Base-by-base conservation (phyloP, 2,888 invertebrate genomes). In the Cyclophora punctaria region DNA sequence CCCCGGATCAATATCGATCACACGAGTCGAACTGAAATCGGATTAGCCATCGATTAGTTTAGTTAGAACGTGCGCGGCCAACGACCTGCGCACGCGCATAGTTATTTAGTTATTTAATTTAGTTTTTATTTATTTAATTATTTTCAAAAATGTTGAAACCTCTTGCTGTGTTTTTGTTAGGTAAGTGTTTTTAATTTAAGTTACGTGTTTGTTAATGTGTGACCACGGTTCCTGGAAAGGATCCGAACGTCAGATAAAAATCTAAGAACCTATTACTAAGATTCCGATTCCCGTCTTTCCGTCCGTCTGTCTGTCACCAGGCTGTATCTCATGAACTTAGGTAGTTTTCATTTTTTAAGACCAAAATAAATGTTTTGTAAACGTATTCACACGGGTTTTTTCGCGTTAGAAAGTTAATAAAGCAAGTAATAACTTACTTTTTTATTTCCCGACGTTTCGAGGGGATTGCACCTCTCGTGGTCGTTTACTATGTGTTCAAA, bases 141-240 rank as follows among this genome's bases (percentile, higher is more conserved):
- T 40, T 56, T 52, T 41, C 55, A 51, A 67, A 57, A 55, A 84
- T 83, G 85, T 69, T 78, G 45, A 78, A 73, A 56, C 56, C 57
- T 45, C 46, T 69, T n/a, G 55, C 62, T 50, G 55, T 78, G 41
- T 63, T 77, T 56, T 59, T 66, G 51, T 63, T 79, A 54, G 81
- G 83, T 82, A 63, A 63, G 80, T 69, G 49, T 51, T 48, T 56
- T 51, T 56, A 55, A 69, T 89, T 0, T 73, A 86, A 2, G 75
- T 80, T 4, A 87, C 89, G 2, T 90, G 90, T 57, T 90, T 90
- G 85, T 90, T 89, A 59, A 56, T 1, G 4, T 41, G 7, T 44
- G 6, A 48, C 48, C 35, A 5, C 40, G 44, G 3, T 7, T 7
- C 42, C 20, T 20, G 20, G 1, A 20, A 20, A 1, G 20, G 20